Conservation (phyloP, 2,113 vertebrate species). For the Stictonetta naevosa region DNA sequence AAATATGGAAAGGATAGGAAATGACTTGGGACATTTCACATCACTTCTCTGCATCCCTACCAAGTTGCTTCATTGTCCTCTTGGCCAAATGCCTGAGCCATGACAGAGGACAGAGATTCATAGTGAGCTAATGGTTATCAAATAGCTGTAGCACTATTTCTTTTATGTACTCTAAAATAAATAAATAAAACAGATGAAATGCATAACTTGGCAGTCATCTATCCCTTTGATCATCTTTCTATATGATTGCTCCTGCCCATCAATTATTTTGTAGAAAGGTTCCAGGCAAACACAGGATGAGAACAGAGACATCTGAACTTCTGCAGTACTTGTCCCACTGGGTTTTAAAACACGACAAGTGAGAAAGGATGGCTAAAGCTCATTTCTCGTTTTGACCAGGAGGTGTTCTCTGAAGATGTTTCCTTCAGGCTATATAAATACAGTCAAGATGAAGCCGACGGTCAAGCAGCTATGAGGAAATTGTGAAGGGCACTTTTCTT, state of each 20-base stretch:
- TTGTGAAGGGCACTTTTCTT: not conserved
- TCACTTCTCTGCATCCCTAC: not conserved
- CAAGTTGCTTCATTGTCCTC: not conserved
- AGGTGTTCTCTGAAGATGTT: not conserved
- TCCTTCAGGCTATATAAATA: not conserved
- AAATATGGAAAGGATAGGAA: not conserved
- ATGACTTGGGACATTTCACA: not conserved
- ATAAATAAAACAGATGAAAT: not conserved
- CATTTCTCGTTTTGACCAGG: not conserved
- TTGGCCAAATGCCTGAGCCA: fast-evolving
- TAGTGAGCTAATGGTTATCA: fast-evolving
- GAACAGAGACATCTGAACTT: not conserved
- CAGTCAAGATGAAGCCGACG: not conserved
- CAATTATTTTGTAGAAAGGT: not conserved
- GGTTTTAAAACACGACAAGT: not conserved
- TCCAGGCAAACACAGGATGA: not conserved
- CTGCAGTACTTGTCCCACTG: not conserved
- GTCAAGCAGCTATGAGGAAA: not conserved
- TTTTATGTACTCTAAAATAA: not conserved
- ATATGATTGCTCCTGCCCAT: not conserved
- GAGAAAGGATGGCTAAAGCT: not conserved
- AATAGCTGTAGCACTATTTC: not conserved
- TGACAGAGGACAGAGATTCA: not conserved
- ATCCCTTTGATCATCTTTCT: not conserved
- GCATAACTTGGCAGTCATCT: not conserved